Conservation (phyloP, 1,140 invertebrate genomes). For the Drosophila insularis region DNA sequence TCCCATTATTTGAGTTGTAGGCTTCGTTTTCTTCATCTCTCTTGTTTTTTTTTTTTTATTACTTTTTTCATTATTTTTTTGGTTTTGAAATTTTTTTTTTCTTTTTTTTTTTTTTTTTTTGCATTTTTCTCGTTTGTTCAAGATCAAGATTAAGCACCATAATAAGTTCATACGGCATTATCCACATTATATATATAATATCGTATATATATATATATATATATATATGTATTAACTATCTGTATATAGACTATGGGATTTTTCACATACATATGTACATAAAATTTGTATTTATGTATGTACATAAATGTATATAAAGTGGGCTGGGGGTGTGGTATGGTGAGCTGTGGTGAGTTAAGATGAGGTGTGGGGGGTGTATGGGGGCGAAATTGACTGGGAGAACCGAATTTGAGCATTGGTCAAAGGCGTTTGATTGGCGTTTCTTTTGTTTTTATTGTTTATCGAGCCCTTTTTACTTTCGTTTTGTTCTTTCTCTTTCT, state of each 20-base stretch:
- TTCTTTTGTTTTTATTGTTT: not conserved
- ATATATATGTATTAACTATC: not conserved
- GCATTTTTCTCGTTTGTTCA: constrained; percentile 61
- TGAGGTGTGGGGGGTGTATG: not conserved
- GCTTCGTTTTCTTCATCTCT: constrained; percentile 29
- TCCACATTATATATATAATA: constrained; percentile 44
- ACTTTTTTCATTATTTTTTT: not conserved
- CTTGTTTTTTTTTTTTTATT: not conserved
- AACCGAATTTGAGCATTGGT: constrained; percentile 13
- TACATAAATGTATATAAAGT: constrained; percentile 2
- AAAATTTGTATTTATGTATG: constrained; percentile 3
- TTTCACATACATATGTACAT: constrained; percentile 5
- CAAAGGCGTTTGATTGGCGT: not conserved
- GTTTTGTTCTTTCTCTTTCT: not conserved
- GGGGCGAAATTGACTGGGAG: not conserved
- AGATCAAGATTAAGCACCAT: constrained; percentile 75
- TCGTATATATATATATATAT: constrained; percentile 25
- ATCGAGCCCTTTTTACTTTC: not conserved
- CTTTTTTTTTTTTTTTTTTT: constrained; percentile 22
- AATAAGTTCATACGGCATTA: constrained; percentile 65
- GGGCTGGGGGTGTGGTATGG: not conserved
- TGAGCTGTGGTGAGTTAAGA: not conserved
- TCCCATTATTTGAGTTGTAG: constrained; percentile 75
- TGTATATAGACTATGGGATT: constrained; percentile 8
- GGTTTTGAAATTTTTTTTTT: constrained; percentile 3